Evolutionary conservation across 2,797 vertebrate species (phyloP), one percentile per base, ranked within the genome.

Genomic region (Euphonia xanthogaster): DNA sequence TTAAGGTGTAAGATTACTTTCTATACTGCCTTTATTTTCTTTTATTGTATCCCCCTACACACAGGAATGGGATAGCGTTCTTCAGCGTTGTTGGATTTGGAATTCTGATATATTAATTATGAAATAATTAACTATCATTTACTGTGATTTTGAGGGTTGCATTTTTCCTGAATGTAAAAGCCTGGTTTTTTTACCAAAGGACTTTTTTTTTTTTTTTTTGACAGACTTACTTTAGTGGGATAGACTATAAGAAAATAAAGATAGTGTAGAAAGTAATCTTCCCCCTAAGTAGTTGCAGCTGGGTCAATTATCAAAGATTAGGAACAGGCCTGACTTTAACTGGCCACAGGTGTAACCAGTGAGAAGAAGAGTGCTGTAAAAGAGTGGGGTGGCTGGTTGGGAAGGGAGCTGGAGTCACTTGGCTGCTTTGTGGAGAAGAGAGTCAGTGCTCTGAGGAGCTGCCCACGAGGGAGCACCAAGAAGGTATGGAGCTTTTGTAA

Each of bases 391-490:
- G 40, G 40, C 40, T 42, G 51, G 12, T 14, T 53, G 51, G 5
- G 28, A 51, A 19, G 28, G 7, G 19, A 4, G 3, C 3, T 8
- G 7, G 5, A 13, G 1, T 21, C 3, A 14, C 2, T 21, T n/a
- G 20, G 20, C 9, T n/a, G 20, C 12, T n/a, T 3, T 3, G 3
- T 9, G 31, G 22, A n/a, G 20, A 54, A n/a, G 19, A 21, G 51
- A 54, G 51, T 22, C 4, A 7, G 31, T 54, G 8, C 31, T 22
- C 20, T 54, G 20, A n/a, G 20, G 31, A 54, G 9, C 13, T 54
- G 31, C 31, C 20, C 4, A 4, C 1, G 12, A n/a, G 51, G 51
- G n/a, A 54, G 6, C 12, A 14, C 19, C 30, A 21, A 14, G 20
- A 9, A 54, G 51, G 51, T 54, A n/a, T 14, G 51, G 5, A 14